Evolutionary conservation across 2,888 invertebrate genomes (phyloP), one percentile per base, ranked within the genome.

Genomic region (Plebejus melissa): DNA sequence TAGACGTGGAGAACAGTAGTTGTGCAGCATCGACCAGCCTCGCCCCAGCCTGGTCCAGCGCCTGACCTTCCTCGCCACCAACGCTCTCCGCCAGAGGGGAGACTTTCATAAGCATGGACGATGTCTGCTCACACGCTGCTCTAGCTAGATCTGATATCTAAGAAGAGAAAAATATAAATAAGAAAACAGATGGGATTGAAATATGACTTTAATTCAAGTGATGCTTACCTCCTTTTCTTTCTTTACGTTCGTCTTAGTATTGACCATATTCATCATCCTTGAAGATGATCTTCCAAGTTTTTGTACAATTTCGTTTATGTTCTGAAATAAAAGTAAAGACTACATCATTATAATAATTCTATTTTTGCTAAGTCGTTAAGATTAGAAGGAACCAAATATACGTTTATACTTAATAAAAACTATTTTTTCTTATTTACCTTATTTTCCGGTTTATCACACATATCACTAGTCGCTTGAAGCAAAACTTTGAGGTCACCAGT

Each of bases 11-110:
- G 1, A 82, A 78, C 1, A 85, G 76, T 5, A 79, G 74, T 22
- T 82, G 79, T 3, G 83, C 81, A 4, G 83, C 82, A 72, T 81
- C 82, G 2, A 79, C 81, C 0, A 81, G 79, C 7, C 60, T 76
- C 0, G 79, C 76, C 4, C 82, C 81, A 4, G 65, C 75, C 4
- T 28, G 22, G 36, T 81, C 80, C 13, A 78, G 32, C 71, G 32
- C 74, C 13, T 74, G 75, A 7, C 78, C 78, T 0, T 77, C 76
- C 2, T 78, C 79, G 0, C 77, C 76, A 0, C 74, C 76, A 11
- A 77, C 76, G 9, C 75, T 78, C n/a, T 81, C 79, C 0, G 81
- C 79, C 57, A 83, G 77, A 6, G 79, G 79, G 7, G 81, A 79
- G 13, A 83, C 82, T 0, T 80, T 74, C 1, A 79, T 77, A 72